Percentiles rank a stretch among this genome's conserved stretches.
Conservation (phyloP, 2,113 vertebrate species). For the Mustelus asterias region DNA sequence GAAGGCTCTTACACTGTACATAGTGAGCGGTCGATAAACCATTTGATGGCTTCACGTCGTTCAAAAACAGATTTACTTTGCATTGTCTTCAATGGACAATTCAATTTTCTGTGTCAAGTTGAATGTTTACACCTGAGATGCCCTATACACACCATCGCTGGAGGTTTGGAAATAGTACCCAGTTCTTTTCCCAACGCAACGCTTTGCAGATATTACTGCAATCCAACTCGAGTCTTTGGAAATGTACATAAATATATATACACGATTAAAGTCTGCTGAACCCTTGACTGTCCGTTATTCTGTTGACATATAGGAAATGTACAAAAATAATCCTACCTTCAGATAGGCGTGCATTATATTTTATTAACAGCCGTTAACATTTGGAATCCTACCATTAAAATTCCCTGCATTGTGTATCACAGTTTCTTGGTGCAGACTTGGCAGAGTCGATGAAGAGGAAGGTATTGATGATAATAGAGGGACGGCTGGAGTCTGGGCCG, state of each 20-base stretch:
- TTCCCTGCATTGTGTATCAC: constrained; percentile 63
- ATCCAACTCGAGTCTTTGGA: constrained; percentile 17
- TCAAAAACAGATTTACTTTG: constrained; percentile 28
- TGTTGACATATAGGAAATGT: constrained; percentile 57
- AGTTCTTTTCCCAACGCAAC: not conserved
- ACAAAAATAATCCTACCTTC: constrained; percentile 78
- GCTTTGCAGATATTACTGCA: not conserved
- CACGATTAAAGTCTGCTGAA: constrained; percentile 53
- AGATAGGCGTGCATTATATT: constrained; percentile 50
- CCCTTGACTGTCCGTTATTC: constrained; percentile 58
- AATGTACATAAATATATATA: constrained; percentile 61
- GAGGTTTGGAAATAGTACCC: not conserved
- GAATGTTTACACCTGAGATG: constrained; percentile 35
- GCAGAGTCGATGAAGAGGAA: constrained; percentile 54
- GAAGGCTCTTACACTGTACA: constrained; percentile 26
- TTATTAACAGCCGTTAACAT: constrained; percentile 68
- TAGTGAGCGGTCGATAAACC: not conserved
- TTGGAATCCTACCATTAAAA: constrained; percentile 76
- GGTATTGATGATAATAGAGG: constrained; percentile 64
- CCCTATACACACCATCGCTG: constrained; percentile 9
- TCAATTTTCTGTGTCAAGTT: constrained; percentile 9
- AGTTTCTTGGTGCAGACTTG: constrained; percentile 50
- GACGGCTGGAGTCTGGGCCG: constrained; percentile 66
- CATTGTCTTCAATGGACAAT: not conserved
- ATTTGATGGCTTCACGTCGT: not conserved